Evolutionary conservation across 2,888 invertebrate species (phyloP), one percentile per base, ranked within the genome.

Genomic region (Epinotia demarniana): DNA sequence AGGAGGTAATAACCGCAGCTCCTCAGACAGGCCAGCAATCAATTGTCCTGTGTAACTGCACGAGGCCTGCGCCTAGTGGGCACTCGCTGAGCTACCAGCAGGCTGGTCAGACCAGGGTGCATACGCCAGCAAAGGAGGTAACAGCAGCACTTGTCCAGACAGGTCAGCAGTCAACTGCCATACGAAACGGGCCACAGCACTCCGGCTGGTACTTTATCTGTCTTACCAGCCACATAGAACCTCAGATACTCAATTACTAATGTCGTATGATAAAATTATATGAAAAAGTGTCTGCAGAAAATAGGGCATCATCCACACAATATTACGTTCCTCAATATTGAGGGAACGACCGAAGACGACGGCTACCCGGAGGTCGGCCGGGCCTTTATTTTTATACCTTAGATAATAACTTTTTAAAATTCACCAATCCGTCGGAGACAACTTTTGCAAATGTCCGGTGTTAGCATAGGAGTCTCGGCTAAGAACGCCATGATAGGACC

Each of bases 81-180:
- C 97, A 96, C 86, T 95, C 96, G 83, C 91, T 95, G 80, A 94
- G 93, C 80, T 95, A 95, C 85, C 96, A 96, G 86, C 88, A 94
- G 81, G 89, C 87, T 89, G 96, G 87, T n/a, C 87, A 93, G 85
- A 93, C 94, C 79, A 93, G 95, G 62, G 84, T 95, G 61, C 91
- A 95, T 81, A 94, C 88, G 84, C 96, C 96, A 66, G 94, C 86
- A 61, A 91, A 87, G 83, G 91, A 95, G 92, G 96, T 96, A 83
- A n/a, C 5, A 62, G 64, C 53, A 66, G 6, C 23, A 27, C 23
- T 23, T 16, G 23, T 46, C 57, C 61, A 33, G 33, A 33, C 5
- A 33, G 8, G 2, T 6, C n/a, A 53, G 53, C n/a, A n/a, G n/a
- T n/a, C 53, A n/a, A 53, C 53, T 6, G 8, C 9, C 9, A 8